Conservation (phyloP, 2,888 invertebrate genomes). For the Ochropleura plecta region DNA sequence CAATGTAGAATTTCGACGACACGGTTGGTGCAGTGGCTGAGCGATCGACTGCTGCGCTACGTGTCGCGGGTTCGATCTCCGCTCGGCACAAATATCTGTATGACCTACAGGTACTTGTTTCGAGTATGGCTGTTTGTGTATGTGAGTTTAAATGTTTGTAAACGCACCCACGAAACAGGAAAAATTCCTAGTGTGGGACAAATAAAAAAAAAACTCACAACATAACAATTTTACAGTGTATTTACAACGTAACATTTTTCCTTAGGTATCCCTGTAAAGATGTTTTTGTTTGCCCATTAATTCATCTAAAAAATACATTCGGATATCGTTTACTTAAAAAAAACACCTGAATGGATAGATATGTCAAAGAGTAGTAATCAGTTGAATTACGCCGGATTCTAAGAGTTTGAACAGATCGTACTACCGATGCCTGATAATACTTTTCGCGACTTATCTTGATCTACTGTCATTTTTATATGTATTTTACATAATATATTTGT, state of each 20-base stretch:
- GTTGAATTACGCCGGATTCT: background rate
- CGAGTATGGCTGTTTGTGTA: no score
- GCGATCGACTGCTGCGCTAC: no score
- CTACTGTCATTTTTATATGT: background rate
- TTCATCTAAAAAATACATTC: background rate
- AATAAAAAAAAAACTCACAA: no score
- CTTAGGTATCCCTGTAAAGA: background rate
- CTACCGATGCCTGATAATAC: conserved; percentile 1
- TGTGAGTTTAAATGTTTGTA: no score
- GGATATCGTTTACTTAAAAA: background rate
- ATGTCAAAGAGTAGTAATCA: conserved; percentile 7
- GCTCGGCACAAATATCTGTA: no score
- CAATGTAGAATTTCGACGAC: no score
- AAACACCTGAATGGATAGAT: background rate
- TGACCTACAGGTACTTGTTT: no score
- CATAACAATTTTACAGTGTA: background rate
- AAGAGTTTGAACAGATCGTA: background rate
- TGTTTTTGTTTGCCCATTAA: background rate
- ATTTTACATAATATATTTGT: conserved; percentile 27
- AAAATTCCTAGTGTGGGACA: no score
- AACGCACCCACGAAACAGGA: no score
- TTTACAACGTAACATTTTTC: background rate
- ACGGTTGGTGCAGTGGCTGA: no score
- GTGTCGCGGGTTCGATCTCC: no score
- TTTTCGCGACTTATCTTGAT: conserved; percentile 27